Base-by-base conservation (phyloP, 2,113 vertebrate species). In the Ptychochromis oligacanthus region DNA sequence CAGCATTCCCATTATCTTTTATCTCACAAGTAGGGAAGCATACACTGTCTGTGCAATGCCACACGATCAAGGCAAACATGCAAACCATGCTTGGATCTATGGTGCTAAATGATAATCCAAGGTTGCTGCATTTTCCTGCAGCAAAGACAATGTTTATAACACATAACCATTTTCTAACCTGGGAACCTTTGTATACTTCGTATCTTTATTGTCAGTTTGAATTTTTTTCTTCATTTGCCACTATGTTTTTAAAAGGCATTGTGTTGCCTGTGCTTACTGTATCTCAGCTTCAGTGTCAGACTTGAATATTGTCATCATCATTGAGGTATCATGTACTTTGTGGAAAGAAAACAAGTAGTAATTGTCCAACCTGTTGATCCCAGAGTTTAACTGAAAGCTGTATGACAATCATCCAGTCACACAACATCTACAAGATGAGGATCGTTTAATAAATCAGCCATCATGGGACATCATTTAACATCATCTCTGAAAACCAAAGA, bases 141-240 rank as follows among this genome's bases (percentile, higher is more conserved):
- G 94, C 94, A 94, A 84, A 76, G 89, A 75, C 89, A 24, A 55
- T 95, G 94, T 96, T 96, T 96, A 95, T 96, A 94, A 95, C 93
- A 94, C 94, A 62, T 92, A 95, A 94, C 91, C 96, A 94, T 94
- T 94, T 93, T 95, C 94, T 92, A 95, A 88, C 91, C 60, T 87
- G 95, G 84, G 94, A 96, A 94, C 89, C 56, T 95, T 94, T 91
- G 94, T 95, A 95, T 96, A 93, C 96, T 94, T 95, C 91, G 93
- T 93, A 95, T 93, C 90, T 93, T 94, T 94, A 90, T 88, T 91
- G 89, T 94, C 78, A 64, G 83, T 78, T 86, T 93, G 88, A 94
- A 89, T 67, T 87, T 84, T 93, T 80, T 87, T 87, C 93, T 92
- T 88, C 88, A 72, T 86, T 96, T 95, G 93, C 94, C 93, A 84